Conservation (phyloP, 92 coral and sea anemone genomes). For the Virgularia gustaviana region DNA sequence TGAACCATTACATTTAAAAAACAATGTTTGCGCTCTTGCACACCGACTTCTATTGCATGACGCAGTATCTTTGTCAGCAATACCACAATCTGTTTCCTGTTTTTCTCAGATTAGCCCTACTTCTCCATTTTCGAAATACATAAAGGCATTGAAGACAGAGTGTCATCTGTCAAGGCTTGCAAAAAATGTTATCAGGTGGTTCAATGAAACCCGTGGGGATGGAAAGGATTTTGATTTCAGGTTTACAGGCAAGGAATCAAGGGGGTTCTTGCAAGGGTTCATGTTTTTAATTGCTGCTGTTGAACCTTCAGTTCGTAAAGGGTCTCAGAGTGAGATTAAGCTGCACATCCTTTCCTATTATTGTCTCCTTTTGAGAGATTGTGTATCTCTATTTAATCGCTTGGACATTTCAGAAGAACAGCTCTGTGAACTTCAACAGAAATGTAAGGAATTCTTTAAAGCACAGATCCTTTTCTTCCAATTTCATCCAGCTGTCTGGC, state of each 20-base stretch:
- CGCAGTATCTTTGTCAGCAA: neutral
- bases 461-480: neutral
- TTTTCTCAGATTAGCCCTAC: neutral
- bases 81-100: neutral
- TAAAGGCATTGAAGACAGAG: neutral
- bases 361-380: slow-evolving; percentile 16
- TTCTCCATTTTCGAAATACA: no score
- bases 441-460: slow-evolving; percentile 15
- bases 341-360: slow-evolving; percentile 35
- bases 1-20: neutral
- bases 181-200: slow-evolving; percentile 10
- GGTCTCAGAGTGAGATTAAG: slow-evolving; percentile 16
- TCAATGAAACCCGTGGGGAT: slow-evolving; percentile 1
- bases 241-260: slow-evolving; percentile 14
- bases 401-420: slow-evolving; percentile 21
- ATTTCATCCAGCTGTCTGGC: slow-evolving; percentile 1
- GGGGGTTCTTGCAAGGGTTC: neutral
- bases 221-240: neutral
- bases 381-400: slow-evolving; percentile 35
- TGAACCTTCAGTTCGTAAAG: slow-evolving; percentile 23
- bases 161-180: neutral
- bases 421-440: slow-evolving; percentile 23
- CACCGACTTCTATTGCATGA: neutral
- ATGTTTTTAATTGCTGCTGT: slow-evolving; percentile 1
- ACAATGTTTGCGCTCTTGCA: neutral